A percentile compares a stretch with the other conserved stretches of the same genome.
Conservation (phyloP, 2,113 vertebrate species). For the Burhinus bistriatus region DNA sequence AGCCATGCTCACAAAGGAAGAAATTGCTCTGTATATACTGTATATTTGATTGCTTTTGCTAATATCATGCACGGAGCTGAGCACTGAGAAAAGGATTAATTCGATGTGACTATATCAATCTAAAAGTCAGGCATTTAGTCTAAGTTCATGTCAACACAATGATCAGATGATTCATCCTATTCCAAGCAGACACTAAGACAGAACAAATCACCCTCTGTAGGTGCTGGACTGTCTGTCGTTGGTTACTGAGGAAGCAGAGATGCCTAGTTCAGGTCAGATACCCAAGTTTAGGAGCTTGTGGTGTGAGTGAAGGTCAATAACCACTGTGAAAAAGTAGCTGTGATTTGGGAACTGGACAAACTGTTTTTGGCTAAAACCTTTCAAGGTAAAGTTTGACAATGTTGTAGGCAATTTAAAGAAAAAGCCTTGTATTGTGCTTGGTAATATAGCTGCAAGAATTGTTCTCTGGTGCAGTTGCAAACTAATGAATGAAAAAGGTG, state of each 20-base stretch:
- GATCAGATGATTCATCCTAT: neutral
- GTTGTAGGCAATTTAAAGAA: neutral
- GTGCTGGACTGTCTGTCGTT: neutral
- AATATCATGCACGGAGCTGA: neutral
- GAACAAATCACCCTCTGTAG: neutral
- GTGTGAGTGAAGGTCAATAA: neutral
- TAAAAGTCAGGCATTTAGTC: neutral
- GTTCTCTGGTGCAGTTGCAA: neutral
- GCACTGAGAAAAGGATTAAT: neutral
- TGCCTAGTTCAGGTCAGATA: neutral
- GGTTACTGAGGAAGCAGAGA: neutral
- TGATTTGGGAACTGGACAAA: neutral
- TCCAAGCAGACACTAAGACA: neutral
- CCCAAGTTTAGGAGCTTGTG: neutral
- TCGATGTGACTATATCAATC: neutral
- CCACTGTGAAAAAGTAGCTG: neutral
- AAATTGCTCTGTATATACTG: neutral
- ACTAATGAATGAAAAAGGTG: neutral
- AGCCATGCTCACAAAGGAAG: neutral
- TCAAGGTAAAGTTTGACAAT: neutral
- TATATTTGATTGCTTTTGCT: neutral
- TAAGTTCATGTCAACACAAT: neutral
- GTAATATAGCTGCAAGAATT: neutral
- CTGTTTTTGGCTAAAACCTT: neutral
- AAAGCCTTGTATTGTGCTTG: neutral